Percentiles rank a stretch among this genome's conserved stretches.
These are phyloP conservation scores for Oreonectes daqikongensis DNA, from an alignment of 2,797 vertebrate genomes.

Conservation along the genomic window DNA sequence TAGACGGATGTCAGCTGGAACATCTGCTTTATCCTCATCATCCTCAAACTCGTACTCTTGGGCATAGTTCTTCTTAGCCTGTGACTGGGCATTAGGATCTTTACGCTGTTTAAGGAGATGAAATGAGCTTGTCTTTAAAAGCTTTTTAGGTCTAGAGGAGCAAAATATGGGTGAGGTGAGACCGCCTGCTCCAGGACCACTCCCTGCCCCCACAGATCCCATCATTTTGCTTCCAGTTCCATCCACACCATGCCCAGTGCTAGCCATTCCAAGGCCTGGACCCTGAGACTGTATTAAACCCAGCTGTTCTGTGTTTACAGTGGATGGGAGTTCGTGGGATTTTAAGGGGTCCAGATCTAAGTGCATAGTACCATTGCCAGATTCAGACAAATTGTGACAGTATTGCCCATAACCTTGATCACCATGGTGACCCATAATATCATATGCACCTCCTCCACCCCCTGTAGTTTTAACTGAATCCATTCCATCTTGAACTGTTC, in stretches of 20 bases:
- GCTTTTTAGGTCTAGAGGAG: conserved; percentile 90
- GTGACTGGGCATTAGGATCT: conserved; percentile 73
- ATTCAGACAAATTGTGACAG: conserved; percentile 72
- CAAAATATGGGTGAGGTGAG: conserved; percentile 87
- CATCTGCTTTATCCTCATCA: conserved; percentile 88
- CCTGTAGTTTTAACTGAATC: conserved; percentile 68
- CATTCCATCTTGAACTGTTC: conserved; percentile 68
- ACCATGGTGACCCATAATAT: conserved; percentile 76
- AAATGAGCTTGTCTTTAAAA: conserved; percentile 90
- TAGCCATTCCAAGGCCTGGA: conserved; percentile 65
- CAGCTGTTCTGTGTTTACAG: conserved; percentile 89
- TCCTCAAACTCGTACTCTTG: conserved; percentile 94
- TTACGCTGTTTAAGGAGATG: conserved; percentile 87
- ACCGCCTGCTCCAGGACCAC: conserved; percentile 66
- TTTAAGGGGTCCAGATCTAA: conserved; percentile 82
- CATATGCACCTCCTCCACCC: conserved; percentile 70
- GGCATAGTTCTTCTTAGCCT: conserved; percentile 85
- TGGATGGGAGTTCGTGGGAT: conserved; percentile 85
- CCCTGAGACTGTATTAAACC: conserved; percentile 86
- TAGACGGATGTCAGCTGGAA: conserved; percentile 89
- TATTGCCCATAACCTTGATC: conserved; percentile 76
- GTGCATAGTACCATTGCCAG: conserved; percentile 74
- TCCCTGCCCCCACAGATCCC: conserved; percentile 63
- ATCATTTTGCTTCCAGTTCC: conserved; percentile 72
- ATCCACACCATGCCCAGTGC: conserved; percentile 64